Percentiles rank a stretch among this genome's conserved stretches.
phyloP scores from a whole-genome alignment of 2,113 vertebrate genomes.

The Arizona elegans region DNA sequence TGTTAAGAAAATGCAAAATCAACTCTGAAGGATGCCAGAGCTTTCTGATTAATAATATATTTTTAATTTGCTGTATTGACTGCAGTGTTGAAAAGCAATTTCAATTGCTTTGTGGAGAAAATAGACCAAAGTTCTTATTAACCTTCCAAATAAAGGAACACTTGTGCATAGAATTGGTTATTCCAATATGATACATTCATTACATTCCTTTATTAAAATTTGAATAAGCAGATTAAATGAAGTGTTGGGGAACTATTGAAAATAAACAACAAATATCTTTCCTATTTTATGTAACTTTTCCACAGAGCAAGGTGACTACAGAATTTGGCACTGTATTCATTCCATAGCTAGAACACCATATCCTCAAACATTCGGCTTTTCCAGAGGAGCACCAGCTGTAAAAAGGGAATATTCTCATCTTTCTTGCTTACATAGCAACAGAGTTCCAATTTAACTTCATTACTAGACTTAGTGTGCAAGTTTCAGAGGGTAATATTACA shows the following conservation, averaged over 20 bases:
- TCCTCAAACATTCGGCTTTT: background rate
- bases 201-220: background rate
- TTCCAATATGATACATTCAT: background rate
- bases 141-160: background rate
- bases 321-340: background rate
- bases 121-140: background rate
- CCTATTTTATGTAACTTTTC: background rate
- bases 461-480: background rate
- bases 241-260: background rate
- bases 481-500: background rate
- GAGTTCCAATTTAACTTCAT: background rate
- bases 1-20: conserved; percentile 4
- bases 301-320: background rate
- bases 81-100: background rate
- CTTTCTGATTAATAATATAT: background rate
- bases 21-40: background rate
- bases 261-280: background rate
- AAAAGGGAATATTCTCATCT: background rate
- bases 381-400: background rate
- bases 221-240: background rate
- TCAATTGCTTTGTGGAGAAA: background rate
- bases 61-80: background rate
- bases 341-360: background rate
- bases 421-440: background rate
- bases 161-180: background rate